A percentile compares a stretch with the other conserved stretches of the same genome.
Evolutionary conservation across 2,797 vertebrate genomes (phyloP).

Genomic region (Enoplosus armatus): DNA sequence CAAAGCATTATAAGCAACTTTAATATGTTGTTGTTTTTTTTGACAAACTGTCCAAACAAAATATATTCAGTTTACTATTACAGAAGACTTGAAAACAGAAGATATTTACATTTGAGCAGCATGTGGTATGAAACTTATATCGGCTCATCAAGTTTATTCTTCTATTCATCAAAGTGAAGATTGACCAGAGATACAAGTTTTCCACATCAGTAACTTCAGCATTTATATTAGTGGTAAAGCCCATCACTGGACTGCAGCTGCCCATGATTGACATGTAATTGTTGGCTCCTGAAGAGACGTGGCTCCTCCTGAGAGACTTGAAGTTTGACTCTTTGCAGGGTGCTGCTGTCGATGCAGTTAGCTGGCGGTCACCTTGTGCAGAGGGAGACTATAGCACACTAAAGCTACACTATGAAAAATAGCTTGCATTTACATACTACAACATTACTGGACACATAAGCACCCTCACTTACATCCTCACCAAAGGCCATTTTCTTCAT

Average conservation of each 20-base stretch:
- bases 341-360: constrained; percentile 25
- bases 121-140: too few relatives aligned
- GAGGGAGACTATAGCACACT: not conserved
- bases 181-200: too few relatives aligned
- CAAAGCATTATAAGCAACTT: not conserved
- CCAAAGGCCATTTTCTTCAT: constrained; percentile 48
- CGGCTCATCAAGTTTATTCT: too few relatives aligned
- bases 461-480: constrained; percentile 4
- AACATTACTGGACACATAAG: not conserved
- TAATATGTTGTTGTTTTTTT: too few relatives aligned
- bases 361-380: constrained; percentile 30
- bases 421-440: not conserved
- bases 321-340: constrained; percentile 16
- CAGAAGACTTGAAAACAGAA: too few relatives aligned
- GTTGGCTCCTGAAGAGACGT: not conserved
- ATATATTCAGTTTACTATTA: too few relatives aligned
- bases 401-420: not conserved
- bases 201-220: too few relatives aligned
- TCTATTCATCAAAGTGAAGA: too few relatives aligned
- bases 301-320: constrained; percentile 20
- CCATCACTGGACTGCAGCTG: constrained; percentile 1
- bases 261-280: constrained; percentile 5
- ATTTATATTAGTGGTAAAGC: not conserved
- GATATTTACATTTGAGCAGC: not conserved
- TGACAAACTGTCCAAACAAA: too few relatives aligned